A percentile compares a stretch with the other conserved stretches of the same genome.
phyloP scores from a whole-genome alignment of 2,888 invertebrate species.

The Acrobasis consociella region DNA sequence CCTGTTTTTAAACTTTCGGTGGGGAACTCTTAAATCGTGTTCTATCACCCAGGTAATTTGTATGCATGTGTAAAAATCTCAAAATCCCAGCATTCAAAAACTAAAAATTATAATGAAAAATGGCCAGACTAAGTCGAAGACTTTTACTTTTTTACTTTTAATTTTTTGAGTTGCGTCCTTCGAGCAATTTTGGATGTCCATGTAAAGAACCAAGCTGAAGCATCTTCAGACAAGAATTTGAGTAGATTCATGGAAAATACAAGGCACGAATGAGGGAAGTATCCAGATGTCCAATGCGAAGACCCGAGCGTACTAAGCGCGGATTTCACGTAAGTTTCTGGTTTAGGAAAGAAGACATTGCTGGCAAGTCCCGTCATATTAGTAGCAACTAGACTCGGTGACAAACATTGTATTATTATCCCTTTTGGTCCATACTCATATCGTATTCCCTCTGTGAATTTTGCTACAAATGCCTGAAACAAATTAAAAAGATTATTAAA shows the following conservation, averaged over 20 bases:
- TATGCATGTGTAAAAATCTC: no score
- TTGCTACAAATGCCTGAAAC: slow-evolving; percentile 89
- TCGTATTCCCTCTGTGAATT: slow-evolving; percentile 89
- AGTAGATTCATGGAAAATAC: slow-evolving; percentile 44
- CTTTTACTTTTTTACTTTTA: slow-evolving; percentile 36
- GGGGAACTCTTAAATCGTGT: no score
- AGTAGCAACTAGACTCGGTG: slow-evolving; percentile 95
- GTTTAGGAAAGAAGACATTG: slow-evolving; percentile 88
- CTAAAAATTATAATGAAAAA: no score
- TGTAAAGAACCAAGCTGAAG: slow-evolving; percentile 84
- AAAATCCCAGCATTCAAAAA: no score
- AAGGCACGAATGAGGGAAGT: slow-evolving; percentile 85
- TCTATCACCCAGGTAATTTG: no score
- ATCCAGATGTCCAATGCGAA: slow-evolving; percentile 87
- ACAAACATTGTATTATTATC: slow-evolving; percentile 90
- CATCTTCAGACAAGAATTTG: slow-evolving; percentile 37
- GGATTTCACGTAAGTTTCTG: slow-evolving; percentile 87
- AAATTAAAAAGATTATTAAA: slow-evolving; percentile 22
- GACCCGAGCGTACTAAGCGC: slow-evolving; percentile 89
- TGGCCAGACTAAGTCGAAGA: no score
- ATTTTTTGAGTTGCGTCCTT: slow-evolving; percentile 81
- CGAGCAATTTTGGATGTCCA: slow-evolving; percentile 86
- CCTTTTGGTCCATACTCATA: slow-evolving; percentile 89
- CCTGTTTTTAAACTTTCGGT: no score
- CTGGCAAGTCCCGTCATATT: slow-evolving; percentile 94